Base-by-base conservation (phyloP, 92 coral and sea anemone species). In the Zoanthus solanderi region DNA sequence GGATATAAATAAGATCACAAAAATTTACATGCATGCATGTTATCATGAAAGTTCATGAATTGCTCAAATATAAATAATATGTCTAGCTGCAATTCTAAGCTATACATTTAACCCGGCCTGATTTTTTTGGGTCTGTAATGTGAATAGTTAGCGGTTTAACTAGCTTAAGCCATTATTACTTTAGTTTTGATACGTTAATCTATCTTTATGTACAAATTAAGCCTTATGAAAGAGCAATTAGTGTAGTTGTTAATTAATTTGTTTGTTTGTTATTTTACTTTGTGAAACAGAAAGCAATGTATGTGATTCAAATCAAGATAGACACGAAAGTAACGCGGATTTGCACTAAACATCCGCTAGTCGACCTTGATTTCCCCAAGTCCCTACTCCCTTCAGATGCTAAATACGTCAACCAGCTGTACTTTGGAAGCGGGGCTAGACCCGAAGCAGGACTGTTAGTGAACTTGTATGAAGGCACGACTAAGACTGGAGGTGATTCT, bases 381-480 rank as follows among this genome's bases (percentile, higher is more conserved):
- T 9, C 9, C 32, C 12, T 14, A 48, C n/a, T 76, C 31, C 80
- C 80, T 3, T 14, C 28, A 76, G 80, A 76, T 48, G 80, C 80
- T 8, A 76, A 76, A 57, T 76, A 42, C 61, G 13, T 18, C 12
- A 23, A 3, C 8, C 37, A 76, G 31, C 6, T 23, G 23, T 50
- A 50, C 15, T 7, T 76, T 10, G 80, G 80, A 23, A 76, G 61
- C n/a, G 17, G 16, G 57, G 80, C 61, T 7, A 17, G 6, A 6
- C 63, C 80, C 2, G 66, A 16, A n/a, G 80, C 80, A 8, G 80
- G 80, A 12, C 61, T 76, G 13, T 57, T 76, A 30, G 80, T 76
- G 34, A 16, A 76, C 18, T 10, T 76, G 80, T 76, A 17, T 76
- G 42, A 15, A 11, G 80, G 80, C 4, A 37, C 16, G 60, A 14